Evolutionary conservation across 2,888 invertebrate genomes (phyloP).

Genomic region (Rhagonycha lutea): DNA sequence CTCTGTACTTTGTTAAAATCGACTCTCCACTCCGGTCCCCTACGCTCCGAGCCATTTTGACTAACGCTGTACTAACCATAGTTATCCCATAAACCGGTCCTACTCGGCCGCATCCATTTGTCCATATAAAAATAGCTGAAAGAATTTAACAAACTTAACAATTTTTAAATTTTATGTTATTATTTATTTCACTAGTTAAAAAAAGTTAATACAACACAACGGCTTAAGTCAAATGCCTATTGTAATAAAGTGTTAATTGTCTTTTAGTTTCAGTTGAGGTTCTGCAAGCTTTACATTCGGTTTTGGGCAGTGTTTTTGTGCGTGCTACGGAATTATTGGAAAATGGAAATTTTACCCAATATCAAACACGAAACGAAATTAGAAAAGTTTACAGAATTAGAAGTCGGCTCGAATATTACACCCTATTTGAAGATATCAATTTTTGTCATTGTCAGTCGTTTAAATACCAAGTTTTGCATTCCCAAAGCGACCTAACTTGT

Average conservation of each 20-base stretch:
- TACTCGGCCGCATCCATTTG: no score
- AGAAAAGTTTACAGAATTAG: constrained; percentile 64
- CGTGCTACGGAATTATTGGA: constrained; percentile 68
- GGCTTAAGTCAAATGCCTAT: no score
- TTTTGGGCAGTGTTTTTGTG: constrained; percentile 64
- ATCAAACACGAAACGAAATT: constrained; percentile 52
- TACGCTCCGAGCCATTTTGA: no score
- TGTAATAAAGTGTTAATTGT: constrained; percentile 10
- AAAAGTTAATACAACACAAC: neutral
- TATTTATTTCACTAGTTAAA: neutral
- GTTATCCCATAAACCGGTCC: no score
- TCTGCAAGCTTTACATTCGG: constrained; percentile 60
- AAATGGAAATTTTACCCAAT: constrained; percentile 59
- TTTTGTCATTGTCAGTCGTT: constrained; percentile 72
- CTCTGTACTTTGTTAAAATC: no score
- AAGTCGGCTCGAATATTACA: constrained; percentile 61
- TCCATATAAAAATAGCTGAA: no score
- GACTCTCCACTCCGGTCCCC: no score
- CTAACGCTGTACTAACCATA: no score
- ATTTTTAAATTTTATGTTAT: no score
- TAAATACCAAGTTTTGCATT: constrained; percentile 60
- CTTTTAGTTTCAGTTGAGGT: constrained; percentile 63
- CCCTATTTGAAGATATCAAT: constrained; percentile 67
- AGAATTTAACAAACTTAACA: no score
- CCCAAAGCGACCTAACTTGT: constrained; percentile 61